A percentile compares a stretch with the other conserved stretches of the same genome.
These are phyloP conservation scores for Lanistes nyassanus DNA, from an alignment of 1,140 invertebrate genomes.

Conservation along the genomic window DNA sequence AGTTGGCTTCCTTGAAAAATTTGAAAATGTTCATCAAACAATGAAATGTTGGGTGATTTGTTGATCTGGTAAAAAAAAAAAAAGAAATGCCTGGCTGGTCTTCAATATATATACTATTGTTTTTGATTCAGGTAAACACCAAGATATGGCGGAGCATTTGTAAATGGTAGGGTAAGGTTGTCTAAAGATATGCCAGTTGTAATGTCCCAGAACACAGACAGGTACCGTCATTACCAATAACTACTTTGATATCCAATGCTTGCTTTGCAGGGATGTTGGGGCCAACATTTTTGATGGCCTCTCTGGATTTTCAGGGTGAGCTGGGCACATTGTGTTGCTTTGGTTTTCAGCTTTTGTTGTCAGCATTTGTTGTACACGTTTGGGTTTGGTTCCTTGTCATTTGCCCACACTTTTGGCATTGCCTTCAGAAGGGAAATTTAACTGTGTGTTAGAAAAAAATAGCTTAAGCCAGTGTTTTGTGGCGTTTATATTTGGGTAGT, in stretches of 20 bases:
- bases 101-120: too few species aligned
- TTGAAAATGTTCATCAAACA: too few species aligned
- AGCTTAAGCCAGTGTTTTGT: not conserved
- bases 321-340: conserved; percentile 33
- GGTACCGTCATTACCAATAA: not conserved
- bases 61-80: too few species aligned
- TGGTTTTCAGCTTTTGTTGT: conserved; percentile 16
- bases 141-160: too few species aligned
- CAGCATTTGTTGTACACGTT: conserved; percentile 1
- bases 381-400: not conserved
- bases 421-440: not conserved
- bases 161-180: too few species aligned
- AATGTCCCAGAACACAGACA: too few species aligned
- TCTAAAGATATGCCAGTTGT: too few species aligned
- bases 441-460: not conserved
- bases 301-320: conserved; percentile 88
- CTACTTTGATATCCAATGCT: not conserved
- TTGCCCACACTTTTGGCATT: not conserved
- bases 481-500: not conserved
- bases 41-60: too few species aligned
- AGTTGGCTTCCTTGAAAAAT: too few species aligned
- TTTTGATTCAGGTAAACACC: too few species aligned
- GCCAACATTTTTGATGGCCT: conserved; percentile 95
- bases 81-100: too few species aligned
- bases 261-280: conserved; percentile 83